A percentile compares a stretch with the other conserved stretches of the same genome.
Evolutionary conservation across 2,797 vertebrate species (phyloP).

Genomic region (Dermochelys coriacea): DNA sequence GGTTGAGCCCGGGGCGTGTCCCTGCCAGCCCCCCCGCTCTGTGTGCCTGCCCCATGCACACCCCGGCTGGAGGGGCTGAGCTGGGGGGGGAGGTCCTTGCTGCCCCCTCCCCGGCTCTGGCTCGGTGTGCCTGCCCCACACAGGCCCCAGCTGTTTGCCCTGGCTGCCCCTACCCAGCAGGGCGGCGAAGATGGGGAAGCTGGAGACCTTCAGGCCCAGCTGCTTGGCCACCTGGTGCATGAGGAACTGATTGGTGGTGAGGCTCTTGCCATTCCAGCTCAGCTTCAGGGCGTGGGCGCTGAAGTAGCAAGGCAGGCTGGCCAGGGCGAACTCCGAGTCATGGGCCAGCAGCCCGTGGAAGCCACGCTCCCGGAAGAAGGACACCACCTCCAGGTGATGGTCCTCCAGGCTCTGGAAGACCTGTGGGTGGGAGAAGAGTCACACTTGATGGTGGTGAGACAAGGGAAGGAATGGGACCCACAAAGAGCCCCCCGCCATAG

Average conservation of each 20-base stretch:
- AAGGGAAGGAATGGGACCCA: neutral
- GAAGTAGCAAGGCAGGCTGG: constrained; percentile 93
- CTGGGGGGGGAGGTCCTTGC: no score
- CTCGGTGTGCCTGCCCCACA: neutral
- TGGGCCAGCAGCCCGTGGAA: constrained; percentile 94
- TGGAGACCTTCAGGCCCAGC: constrained; percentile 91
- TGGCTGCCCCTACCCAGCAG: constrained; percentile 85
- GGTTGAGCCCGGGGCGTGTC: no score
- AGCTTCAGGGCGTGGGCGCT: constrained; percentile 94
- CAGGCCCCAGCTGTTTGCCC: neutral
- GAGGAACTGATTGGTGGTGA: constrained; percentile 94
- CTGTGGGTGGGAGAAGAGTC: constrained; percentile 70
- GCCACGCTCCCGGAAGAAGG: constrained; percentile 92
- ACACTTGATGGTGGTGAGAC: neutral
- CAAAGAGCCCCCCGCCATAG: no score
- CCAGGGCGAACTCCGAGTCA: constrained; percentile 94
- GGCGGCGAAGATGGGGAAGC: constrained; percentile 93
- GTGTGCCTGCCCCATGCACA: neutral
- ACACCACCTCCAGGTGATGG: constrained; percentile 95
- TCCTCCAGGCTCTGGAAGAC: constrained; percentile 95
- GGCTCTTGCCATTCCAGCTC: constrained; percentile 96
- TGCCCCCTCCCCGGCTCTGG: neutral
- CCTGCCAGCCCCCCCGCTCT: neutral
- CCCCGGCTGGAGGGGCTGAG: no score
- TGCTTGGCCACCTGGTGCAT: constrained; percentile 93